A percentile compares a stretch with the other conserved stretches of the same genome.
phyloP scores from a whole-genome alignment of 1,140 invertebrate genomes.

The Nasonia giraulti region DNA sequence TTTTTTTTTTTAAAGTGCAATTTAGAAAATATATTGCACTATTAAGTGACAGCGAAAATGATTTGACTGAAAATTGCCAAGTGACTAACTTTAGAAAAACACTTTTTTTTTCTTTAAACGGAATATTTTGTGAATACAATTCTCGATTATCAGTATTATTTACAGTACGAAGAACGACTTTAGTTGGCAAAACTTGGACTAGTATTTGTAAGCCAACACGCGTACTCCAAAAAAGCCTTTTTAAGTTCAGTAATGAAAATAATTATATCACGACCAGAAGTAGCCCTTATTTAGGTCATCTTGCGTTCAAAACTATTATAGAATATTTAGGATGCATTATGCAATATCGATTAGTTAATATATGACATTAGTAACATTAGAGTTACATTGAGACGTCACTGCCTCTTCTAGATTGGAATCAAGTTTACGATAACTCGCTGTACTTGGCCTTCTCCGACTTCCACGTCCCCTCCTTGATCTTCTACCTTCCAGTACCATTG shows the following conservation, averaged over 20 bases:
- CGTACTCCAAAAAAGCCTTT: not conserved
- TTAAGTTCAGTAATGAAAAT: not conserved
- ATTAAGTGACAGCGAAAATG: not conserved
- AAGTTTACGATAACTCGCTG: slow-evolving; percentile 77
- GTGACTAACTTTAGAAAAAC: not conserved
- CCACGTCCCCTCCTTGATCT: slow-evolving; percentile 69
- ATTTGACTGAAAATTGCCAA: not conserved
- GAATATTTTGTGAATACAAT: not conserved
- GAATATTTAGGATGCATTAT: not conserved
- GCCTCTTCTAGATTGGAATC: slow-evolving; percentile 80
- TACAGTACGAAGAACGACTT: not conserved
- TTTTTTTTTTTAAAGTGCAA: slow-evolving; percentile 19
- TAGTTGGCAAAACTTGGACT: not conserved
- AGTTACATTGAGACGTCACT: slow-evolving; percentile 75
- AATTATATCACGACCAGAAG: not conserved
- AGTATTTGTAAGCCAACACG: not conserved
- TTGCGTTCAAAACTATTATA: not conserved
- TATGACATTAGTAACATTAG: slow-evolving; percentile 73
- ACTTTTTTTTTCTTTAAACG: not conserved
- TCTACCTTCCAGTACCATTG: slow-evolving; percentile 77
- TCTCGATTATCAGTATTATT: not conserved
- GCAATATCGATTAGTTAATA: slow-evolving; percentile 62
- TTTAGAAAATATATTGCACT: not conserved
- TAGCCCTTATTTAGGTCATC: not conserved
- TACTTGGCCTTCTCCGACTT: slow-evolving; percentile 75